phyloP scores from a whole-genome alignment of 2,888 invertebrate species.

The Toxonevra muliebris region DNA sequence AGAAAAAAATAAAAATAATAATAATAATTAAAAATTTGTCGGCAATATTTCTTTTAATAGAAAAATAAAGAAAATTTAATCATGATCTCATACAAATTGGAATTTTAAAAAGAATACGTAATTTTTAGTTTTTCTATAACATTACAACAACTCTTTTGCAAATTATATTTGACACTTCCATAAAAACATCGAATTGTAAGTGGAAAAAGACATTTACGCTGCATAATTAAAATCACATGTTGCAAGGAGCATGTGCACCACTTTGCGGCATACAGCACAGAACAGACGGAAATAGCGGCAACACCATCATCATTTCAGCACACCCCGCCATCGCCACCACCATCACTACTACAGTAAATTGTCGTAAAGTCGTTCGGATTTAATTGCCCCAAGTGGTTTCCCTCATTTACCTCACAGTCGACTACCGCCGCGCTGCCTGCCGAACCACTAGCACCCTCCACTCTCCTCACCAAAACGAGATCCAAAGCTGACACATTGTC shows the following conservation, averaged over 20 bases:
- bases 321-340: conserved; percentile 28
- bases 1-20: no score
- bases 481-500: no score
- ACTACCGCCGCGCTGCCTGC: not conserved
- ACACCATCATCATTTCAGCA: no score
- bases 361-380: conserved; percentile 52
- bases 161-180: conserved; percentile 57
- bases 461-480: not conserved
- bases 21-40: no score
- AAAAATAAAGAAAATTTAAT: no score
- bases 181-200: conserved; percentile 41
- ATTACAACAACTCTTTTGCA: conserved; percentile 32
- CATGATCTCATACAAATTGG: no score
- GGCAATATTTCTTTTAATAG: no score
- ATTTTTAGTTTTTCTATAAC: no score
- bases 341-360: conserved; percentile 38
- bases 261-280: not conserved
- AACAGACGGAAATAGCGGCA: conserved; percentile 18
- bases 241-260: conserved; percentile 32
- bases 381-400: conserved; percentile 46
- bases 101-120: no score
- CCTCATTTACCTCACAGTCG: conserved; percentile 2
- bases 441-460: not conserved
- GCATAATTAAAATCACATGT: conserved; percentile 57
- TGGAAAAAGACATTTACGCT: conserved; percentile 53